Evolutionary conservation across 1,140 invertebrate species (phyloP), one percentile per base, ranked within the genome.

Genomic region (Acromyrmex heyeri): DNA sequence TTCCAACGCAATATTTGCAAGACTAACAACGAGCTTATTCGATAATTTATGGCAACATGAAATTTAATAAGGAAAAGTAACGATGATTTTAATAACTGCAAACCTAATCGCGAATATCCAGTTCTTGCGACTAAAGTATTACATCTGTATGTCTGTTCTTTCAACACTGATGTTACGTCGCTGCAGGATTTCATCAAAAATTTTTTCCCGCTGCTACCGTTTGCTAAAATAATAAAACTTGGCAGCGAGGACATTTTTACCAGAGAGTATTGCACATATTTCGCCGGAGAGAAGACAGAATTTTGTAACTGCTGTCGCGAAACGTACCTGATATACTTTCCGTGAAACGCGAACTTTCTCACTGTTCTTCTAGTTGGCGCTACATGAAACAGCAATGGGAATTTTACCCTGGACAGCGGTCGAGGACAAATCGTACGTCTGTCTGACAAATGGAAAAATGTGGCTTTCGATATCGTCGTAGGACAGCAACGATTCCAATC

Each of bases 381-480:
- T 61, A 61, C 14, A 61, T 62, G 79, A 83, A 83, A 62, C 27
- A 48, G 79, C 69, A 61, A 59, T 53, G 48, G 55, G 72, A 87
- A 87, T 88, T 88, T 75, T 67, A 53, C 34, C 18, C 53, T 50
- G 61, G 55, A 53, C 61, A 59, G 18, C 53, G 30, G 57, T 50
- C 72, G 62, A 50, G 18, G 50, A 85, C 72, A 79, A 79, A 87
- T 90, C 55, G 67, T 72, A 75, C 12, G 65, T 89, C 61, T 27
- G 73, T 8, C 24, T 78, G 73, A 85, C 59, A 87, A 89, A 85
- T 87, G 79, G 75, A 85, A 89, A 89, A 89, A 79, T 85, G 65
- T 65, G 62, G 59, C 48, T 73, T n/a, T 67, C 73, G 72, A 81
- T 67, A 85, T 87, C 57, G 78, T 82, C 44, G 70, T 48, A 57